A percentile compares a stretch with the other conserved stretches of the same genome.
phyloP scores from a whole-genome alignment of 92 coral and sea anemone species.

The Epizoanthus ramosus region DNA sequence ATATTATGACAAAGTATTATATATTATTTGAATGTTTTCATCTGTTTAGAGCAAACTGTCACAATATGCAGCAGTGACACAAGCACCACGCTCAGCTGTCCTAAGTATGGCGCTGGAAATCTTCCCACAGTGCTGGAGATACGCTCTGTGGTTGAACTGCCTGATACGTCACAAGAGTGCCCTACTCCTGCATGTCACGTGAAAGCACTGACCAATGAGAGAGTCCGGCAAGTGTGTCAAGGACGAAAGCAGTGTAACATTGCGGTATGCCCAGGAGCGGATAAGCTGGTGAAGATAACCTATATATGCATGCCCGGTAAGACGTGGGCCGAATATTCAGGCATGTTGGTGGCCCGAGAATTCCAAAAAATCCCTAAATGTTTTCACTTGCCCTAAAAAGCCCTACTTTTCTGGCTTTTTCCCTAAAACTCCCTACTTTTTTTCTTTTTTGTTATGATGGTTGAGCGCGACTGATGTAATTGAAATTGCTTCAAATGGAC shows the following conservation, averaged over 20 bases:
- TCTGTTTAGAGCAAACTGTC: slow-evolving; percentile 4
- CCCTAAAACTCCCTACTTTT: too few relatives aligned
- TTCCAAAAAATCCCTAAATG: too few relatives aligned
- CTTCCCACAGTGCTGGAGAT: slow-evolving; percentile 13
- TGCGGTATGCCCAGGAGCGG: slow-evolving; percentile 14
- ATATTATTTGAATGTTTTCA: too few relatives aligned
- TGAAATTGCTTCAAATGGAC: too few relatives aligned
- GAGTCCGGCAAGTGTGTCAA: slow-evolving; percentile 28
- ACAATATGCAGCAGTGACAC: neutral
- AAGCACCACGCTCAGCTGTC: neutral
- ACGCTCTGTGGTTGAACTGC: slow-evolving; percentile 2
- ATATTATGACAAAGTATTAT: too few relatives aligned
- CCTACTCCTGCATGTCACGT: neutral
- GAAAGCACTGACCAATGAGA: neutral
- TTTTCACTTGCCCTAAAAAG: too few relatives aligned
- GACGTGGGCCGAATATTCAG: neutral
- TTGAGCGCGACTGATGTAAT: too few relatives aligned
- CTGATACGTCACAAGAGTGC: neutral
- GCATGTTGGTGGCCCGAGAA: too few relatives aligned
- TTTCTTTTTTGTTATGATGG: too few relatives aligned
- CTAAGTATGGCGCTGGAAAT: neutral
- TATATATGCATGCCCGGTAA: slow-evolving; percentile 37
- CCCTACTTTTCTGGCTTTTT: too few relatives aligned
- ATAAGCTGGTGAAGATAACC: slow-evolving; percentile 13
- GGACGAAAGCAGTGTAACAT: slow-evolving; percentile 11